phyloP scores from a whole-genome alignment of 1,140 invertebrate species.

The Drosophila bipectinata region DNA sequence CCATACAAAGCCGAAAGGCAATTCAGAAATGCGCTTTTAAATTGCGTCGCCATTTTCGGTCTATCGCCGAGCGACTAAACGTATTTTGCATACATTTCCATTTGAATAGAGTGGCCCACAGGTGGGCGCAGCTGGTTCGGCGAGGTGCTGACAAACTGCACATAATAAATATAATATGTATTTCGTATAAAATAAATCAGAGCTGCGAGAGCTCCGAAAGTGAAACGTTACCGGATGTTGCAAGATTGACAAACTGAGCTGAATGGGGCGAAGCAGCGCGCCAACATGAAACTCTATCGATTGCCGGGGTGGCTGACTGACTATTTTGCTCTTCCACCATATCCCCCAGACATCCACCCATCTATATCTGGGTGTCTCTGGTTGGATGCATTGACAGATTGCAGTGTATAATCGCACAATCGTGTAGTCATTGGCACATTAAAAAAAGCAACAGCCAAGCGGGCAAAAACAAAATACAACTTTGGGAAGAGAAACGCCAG shows the following conservation, averaged over 20 bases:
- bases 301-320: slow-evolving; percentile 61
- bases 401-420: slow-evolving; percentile 75
- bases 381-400: slow-evolving; percentile 80
- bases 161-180: slow-evolving; percentile 75
- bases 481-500: slow-evolving; percentile 17
- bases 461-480: slow-evolving; percentile 22
- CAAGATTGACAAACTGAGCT: slow-evolving; percentile 68
- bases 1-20: slow-evolving; percentile 56
- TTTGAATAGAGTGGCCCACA: slow-evolving; percentile 45
- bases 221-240: slow-evolving; percentile 79
- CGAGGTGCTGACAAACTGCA: slow-evolving; percentile 75
- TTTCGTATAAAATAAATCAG: slow-evolving; percentile 77
- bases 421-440: slow-evolving; percentile 80
- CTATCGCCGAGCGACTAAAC: slow-evolving; percentile 23
- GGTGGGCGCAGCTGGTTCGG: slow-evolving; percentile 66
- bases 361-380: slow-evolving; percentile 45
- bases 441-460: slow-evolving; percentile 23
- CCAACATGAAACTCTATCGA: slow-evolving; percentile 50
- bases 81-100: slow-evolving; percentile 43
- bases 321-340: slow-evolving; percentile 10
- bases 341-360: neutral
- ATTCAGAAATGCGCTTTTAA: slow-evolving; percentile 71
- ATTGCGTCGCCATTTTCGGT: slow-evolving; percentile 72
- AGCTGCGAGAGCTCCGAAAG: slow-evolving; percentile 51
- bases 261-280: slow-evolving; percentile 11